Evolutionary conservation across 2,797 vertebrate species (phyloP).

Genomic region (Amniataba percoides): DNA sequence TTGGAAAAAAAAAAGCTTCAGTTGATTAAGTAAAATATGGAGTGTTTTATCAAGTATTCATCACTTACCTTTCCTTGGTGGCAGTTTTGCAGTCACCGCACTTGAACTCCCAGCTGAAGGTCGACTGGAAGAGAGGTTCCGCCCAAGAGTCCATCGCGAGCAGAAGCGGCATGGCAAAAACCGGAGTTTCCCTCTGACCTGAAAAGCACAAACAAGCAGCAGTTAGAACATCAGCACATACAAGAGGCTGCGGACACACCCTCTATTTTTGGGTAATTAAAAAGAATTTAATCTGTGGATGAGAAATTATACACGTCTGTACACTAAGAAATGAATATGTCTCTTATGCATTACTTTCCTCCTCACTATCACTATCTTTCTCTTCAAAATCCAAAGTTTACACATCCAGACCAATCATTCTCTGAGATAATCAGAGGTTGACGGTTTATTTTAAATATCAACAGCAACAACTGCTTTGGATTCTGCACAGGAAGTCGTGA

Average conservation of each 20-base stretch:
- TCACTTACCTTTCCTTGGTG: slow-evolving; percentile 83
- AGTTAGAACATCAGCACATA: neutral
- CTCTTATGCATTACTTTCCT: neutral
- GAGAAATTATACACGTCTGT: neutral
- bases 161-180: slow-evolving; percentile 92
- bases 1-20: neutral
- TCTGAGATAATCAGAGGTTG: slow-evolving; percentile 26
- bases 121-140: slow-evolving; percentile 87
- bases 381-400: slow-evolving; percentile 8
- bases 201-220: slow-evolving; percentile 33
- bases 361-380: neutral
- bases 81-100: slow-evolving; percentile 87
- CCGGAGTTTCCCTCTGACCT: slow-evolving; percentile 91
- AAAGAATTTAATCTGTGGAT: slow-evolving; percentile 2
- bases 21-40: neutral
- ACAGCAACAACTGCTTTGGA: neutral
- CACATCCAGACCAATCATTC: neutral
- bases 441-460: slow-evolving; percentile 16
- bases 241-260: neutral
- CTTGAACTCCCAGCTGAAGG: slow-evolving; percentile 90
- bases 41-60: neutral
- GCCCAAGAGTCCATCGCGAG: slow-evolving; percentile 83
- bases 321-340: neutral
- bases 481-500: neutral
- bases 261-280: neutral